phyloP scores from a whole-genome alignment of 2,888 invertebrate species.

The Nephrotoma guestfalica region DNA sequence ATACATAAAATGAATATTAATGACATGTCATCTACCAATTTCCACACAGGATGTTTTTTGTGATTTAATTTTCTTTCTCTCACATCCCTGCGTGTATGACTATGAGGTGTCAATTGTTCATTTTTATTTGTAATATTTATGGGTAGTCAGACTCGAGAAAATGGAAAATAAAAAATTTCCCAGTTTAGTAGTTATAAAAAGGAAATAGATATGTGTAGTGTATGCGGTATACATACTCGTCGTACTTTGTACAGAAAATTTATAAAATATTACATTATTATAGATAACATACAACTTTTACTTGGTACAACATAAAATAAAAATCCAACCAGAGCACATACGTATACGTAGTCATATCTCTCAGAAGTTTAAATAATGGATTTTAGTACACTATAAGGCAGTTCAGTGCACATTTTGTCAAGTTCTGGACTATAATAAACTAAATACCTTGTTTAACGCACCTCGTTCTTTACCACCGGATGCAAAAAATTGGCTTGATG shows the following conservation, averaged over 20 bases:
- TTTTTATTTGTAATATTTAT: neutral
- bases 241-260: neutral
- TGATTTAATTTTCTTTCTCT: neutral
- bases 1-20: neutral
- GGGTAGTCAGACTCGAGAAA: neutral
- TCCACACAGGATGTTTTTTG: neutral
- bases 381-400: neutral
- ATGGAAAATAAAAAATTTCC: neutral
- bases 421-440: neutral
- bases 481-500: neutral
- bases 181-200: neutral
- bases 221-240: neutral
- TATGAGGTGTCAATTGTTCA: neutral
- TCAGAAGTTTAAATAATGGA: neutral
- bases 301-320: neutral
- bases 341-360: neutral
- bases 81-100: neutral
- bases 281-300: neutral
- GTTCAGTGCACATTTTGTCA: neutral
- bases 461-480: too few relatives aligned
- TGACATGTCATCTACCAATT: neutral
- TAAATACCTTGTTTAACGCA: too few relatives aligned
- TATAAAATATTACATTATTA: neutral
- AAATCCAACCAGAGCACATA: neutral
- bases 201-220: neutral